Evolutionary conservation across 2,888 invertebrate species (phyloP), one percentile per base, ranked within the genome.

Genomic region (Eristalinus sepulchralis): DNA sequence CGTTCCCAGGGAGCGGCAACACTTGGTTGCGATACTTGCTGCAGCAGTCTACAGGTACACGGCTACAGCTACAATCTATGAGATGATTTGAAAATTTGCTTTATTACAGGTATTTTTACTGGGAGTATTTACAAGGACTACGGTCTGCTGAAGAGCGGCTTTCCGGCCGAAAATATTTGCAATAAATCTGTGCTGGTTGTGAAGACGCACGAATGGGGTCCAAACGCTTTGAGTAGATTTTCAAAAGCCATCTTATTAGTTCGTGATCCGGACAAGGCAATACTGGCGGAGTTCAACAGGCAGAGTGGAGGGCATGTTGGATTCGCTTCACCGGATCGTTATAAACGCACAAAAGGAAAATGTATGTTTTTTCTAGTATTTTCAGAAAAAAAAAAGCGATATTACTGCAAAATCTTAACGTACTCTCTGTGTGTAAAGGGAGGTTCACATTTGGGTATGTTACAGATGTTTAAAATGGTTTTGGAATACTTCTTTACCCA

Each of bases 1-100:
- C 96, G 0, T 96, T 96, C 91, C 97, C 97, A 5, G 97, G 97
- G n/a, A 96, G 96, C 90, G 97, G 97, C 0, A 97, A 97, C 90
- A 97, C 97, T 24, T 97, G 97, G 97, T 92, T 97, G 17, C 92
- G 97, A 77, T 97, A 97, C 91, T 92, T 97, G 57, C 91, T 97
- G 62, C 96, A 97, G 91, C 96, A 97, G 92, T 95, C 95, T 33
- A 96, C 96, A 90, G 96, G 96, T 96, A 89, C 17, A 27, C 5
- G 2, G 59, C 6, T 55, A 3, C 1, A 0, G 11, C 55, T 55
- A 13, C 10, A 22, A 55, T 20, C 11, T 55, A 8, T 22, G 20
- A 10, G 13, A 24, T 11, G 0, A 10, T 24, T 4, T 1, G n/a
- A 22, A 31, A 24, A 13, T 63, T 72, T 53, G 5, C 20, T 55